These are phyloP conservation scores for Nettapus auritus DNA, from an alignment of 2,113 vertebrate species.

Conservation along the genomic window DNA sequence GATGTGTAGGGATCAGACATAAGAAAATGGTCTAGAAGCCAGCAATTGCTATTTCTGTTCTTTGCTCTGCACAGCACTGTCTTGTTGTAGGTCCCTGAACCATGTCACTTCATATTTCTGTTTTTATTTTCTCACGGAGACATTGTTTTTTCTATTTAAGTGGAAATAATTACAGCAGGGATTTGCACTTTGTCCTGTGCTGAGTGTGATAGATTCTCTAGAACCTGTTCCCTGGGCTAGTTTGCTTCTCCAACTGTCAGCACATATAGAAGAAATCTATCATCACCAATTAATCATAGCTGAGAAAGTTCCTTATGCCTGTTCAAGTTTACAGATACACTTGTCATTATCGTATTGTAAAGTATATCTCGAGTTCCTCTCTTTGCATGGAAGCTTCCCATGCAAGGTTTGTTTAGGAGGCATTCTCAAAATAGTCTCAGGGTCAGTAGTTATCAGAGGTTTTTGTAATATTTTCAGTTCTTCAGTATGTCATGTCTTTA, in stretches of 20 bases:
- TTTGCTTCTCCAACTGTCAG: conserved; percentile 34
- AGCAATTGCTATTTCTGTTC: not conserved
- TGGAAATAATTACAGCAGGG: not conserved
- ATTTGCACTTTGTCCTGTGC: not conserved
- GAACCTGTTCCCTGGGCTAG: not conserved
- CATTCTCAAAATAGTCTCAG: not conserved
- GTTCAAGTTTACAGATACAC: not conserved
- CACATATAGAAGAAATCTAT: conserved; percentile 34
- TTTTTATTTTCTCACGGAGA: not conserved
- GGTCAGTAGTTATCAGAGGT: not conserved
- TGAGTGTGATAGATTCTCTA: conserved; percentile 28
- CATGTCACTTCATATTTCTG: not conserved
- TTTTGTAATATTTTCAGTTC: conserved; percentile 1
- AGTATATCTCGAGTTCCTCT: not conserved
- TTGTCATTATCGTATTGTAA: conserved; percentile 31
- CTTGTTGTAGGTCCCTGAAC: not conserved
- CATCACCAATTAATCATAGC: conserved; percentile 48
- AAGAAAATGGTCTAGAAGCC: not conserved
- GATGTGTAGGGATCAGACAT: not conserved
- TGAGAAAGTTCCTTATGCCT: conserved; percentile 32
- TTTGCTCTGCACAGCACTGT: not conserved
- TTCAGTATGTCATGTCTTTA: not conserved
- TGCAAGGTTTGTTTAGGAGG: not conserved
- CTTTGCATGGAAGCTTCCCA: not conserved
- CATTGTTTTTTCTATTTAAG: not conserved